Conservation (phyloP, 2,888 invertebrate genomes). For the Rutpela maculata region DNA sequence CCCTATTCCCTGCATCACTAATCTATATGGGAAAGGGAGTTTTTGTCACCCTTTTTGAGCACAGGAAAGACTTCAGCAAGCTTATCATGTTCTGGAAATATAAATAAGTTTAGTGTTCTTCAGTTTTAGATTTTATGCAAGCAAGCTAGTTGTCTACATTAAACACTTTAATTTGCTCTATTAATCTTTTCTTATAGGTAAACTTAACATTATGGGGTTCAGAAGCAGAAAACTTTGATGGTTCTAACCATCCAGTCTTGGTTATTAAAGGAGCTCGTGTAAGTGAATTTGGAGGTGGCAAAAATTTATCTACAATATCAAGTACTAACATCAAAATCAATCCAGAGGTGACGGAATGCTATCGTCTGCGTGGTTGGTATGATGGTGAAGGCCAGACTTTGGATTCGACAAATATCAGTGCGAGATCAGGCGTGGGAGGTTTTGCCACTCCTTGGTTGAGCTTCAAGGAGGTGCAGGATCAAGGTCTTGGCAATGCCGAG, state of each 20-base stretch:
- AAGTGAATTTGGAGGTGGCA: constrained; percentile 91
- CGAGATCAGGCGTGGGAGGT: constrained; percentile 63
- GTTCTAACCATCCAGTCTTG: constrained; percentile 85
- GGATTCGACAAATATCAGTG: constrained; percentile 81
- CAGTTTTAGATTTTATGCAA: too few relatives aligned
- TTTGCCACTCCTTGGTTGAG: constrained; percentile 81
- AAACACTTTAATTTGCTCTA: constrained; percentile 18
- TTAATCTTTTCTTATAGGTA: constrained; percentile 74
- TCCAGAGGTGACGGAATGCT: constrained; percentile 92
- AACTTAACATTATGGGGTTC: constrained; percentile 93
- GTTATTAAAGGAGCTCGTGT: constrained; percentile 90
- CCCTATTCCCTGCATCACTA: too few relatives aligned
- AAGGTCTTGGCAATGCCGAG: constrained; percentile 84
- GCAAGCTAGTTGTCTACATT: too few relatives aligned
- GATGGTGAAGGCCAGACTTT: constrained; percentile 84
- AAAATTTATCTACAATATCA: constrained; percentile 77
- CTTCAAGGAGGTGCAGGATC: constrained; percentile 84
- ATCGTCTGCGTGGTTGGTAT: constrained; percentile 93
- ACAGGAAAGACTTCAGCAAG: too few relatives aligned
- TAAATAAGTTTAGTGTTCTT: too few relatives aligned
- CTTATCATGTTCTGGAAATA: too few relatives aligned
- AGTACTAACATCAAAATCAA: constrained; percentile 85
- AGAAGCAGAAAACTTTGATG: constrained; percentile 91
- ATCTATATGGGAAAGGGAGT: too few relatives aligned
- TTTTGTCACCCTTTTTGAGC: too few relatives aligned